Percentiles rank a stretch among this genome's conserved stretches.
phyloP scores from a whole-genome alignment of 2,797 vertebrate species.

The Sorex maritimensis region DNA sequence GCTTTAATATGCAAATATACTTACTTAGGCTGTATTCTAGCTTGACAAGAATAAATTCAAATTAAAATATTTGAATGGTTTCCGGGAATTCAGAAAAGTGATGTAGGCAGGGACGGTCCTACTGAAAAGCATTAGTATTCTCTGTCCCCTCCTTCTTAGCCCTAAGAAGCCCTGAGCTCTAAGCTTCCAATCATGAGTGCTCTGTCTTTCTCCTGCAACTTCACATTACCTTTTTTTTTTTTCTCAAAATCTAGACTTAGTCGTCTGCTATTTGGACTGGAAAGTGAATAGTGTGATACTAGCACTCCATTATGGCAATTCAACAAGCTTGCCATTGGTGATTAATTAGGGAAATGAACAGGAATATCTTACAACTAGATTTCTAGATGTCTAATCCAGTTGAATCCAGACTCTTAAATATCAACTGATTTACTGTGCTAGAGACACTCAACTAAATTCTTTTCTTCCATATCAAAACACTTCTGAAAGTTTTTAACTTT shows the following conservation, averaged over 20 bases:
- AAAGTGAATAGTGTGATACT: not conserved
- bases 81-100: not conserved
- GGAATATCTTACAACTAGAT: not conserved
- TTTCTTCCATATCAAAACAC: not conserved
- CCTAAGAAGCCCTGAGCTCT: too few species aligned
- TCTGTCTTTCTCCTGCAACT: not conserved
- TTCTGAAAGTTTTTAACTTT: not conserved
- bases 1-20: not conserved
- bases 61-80: not conserved
- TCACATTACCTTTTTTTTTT: not conserved
- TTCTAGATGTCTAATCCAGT: not conserved
- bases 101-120: not conserved
- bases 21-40: not conserved
- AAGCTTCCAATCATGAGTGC: not conserved
- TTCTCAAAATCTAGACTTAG: not conserved
- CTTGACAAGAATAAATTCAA: not conserved
- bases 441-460: too few species aligned
- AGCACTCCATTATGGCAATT: not conserved
- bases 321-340: not conserved
- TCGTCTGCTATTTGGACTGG: not conserved
- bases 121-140: rapidly evolving
- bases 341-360: slow-evolving; percentile 1
- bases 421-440: too few species aligned
- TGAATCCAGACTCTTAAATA: not conserved
- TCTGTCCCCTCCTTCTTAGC: not conserved